Evolutionary conservation across 2,888 invertebrate species (phyloP).

Genomic region (Rosalia funebris): DNA sequence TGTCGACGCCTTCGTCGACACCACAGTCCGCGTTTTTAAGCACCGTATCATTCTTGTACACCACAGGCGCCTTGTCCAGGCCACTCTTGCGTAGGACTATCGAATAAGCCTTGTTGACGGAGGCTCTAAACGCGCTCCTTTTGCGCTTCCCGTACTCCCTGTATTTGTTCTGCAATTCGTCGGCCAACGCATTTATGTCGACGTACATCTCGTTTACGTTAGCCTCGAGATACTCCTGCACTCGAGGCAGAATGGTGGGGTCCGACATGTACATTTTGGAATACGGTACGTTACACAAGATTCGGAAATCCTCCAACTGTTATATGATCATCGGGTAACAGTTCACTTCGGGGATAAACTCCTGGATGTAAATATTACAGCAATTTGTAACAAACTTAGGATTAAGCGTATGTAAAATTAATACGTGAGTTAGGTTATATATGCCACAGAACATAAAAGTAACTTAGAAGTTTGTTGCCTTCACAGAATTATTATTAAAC

Average conservation of each 20-base stretch:
- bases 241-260: slow-evolving; percentile 65
- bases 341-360: no score
- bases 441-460: no score
- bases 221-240: slow-evolving; percentile 77
- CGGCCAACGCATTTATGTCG: slow-evolving; percentile 86
- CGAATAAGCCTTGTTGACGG: slow-evolving; percentile 82
- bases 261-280: slow-evolving; percentile 60
- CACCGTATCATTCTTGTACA: slow-evolving; percentile 62
- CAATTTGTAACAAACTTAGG: no score
- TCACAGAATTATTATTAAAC: no score
- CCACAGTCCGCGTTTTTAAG: slow-evolving; percentile 46
- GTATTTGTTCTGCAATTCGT: slow-evolving; percentile 77
- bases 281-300: no score
- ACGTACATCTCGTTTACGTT: slow-evolving; percentile 83
- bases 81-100: slow-evolving; percentile 77
- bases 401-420: no score
- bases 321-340: no score
- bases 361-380: no score
- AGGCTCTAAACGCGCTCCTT: slow-evolving; percentile 78
- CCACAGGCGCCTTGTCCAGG: slow-evolving; percentile 63
- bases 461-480: no score
- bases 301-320: no score
- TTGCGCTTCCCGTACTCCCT: slow-evolving; percentile 85
- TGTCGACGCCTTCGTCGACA: no score
- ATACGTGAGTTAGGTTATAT: no score